A percentile compares a stretch with the other conserved stretches of the same genome.
These are phyloP conservation scores for Hylyphantes graminicola DNA, from an alignment of 1,140 invertebrate genomes.

Conservation along the genomic window DNA sequence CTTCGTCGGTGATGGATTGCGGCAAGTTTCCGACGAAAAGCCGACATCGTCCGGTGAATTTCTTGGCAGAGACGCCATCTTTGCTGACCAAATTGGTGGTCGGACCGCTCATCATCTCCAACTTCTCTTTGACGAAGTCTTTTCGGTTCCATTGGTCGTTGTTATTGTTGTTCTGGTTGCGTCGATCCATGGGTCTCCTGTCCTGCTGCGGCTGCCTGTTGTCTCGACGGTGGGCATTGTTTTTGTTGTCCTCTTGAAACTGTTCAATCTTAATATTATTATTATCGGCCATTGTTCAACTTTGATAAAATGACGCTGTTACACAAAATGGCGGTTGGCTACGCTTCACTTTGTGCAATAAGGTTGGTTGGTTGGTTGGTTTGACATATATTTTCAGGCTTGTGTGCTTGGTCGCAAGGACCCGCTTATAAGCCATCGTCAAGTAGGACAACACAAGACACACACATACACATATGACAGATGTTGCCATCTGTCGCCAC, in stretches of 20 bases:
- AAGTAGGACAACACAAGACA: too few species aligned
- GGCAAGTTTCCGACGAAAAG: constrained; percentile 95
- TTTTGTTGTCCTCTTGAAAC: background rate
- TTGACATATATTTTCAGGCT: too few species aligned
- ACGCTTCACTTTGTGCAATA: too few species aligned
- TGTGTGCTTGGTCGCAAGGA: too few species aligned
- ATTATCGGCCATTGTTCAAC: constrained; percentile 16
- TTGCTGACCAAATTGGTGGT: constrained; percentile 63
- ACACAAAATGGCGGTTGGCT: constrained; percentile 14
- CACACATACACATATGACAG: too few species aligned
- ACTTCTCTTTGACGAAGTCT: constrained; percentile 59
- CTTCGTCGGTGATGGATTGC: constrained; percentile 76
- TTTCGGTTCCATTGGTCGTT: constrained; percentile 37
- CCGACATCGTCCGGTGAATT: constrained; percentile 90
- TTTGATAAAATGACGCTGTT: background rate
- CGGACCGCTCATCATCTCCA: constrained; percentile 61
- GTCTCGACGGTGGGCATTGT: constrained; percentile 7
- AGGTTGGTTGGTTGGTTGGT: too few species aligned
- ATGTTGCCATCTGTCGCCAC: too few species aligned
- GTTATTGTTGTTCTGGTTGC: constrained; percentile 13
- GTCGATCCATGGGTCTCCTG: constrained; percentile 2
- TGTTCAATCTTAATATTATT: background rate
- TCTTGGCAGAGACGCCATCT: constrained; percentile 74
- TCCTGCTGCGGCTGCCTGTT: background rate
- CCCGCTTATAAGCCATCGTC: too few species aligned